Conservation (phyloP, 53 echinoderm and acorn worm species). For the Temnopleurus reevesii region DNA sequence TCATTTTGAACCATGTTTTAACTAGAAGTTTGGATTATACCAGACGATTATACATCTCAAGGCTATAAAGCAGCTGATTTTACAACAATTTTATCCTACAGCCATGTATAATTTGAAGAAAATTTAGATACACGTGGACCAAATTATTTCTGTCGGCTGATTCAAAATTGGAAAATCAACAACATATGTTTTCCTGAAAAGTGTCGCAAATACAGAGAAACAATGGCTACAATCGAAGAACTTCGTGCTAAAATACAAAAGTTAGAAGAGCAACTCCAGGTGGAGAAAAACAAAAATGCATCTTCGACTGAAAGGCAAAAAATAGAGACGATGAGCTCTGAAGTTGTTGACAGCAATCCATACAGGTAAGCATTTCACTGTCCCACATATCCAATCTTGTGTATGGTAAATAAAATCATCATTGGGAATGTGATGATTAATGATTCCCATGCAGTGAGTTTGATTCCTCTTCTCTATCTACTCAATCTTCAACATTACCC, state of each 20-base stretch:
- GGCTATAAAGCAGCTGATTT: too few relatives aligned
- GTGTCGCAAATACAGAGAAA: background rate
- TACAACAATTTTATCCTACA: too few relatives aligned
- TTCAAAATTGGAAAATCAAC: too few relatives aligned
- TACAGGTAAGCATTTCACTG: constrained; percentile 72
- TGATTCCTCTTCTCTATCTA: too few relatives aligned
- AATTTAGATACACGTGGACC: too few relatives aligned
- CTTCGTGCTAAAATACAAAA: constrained; percentile 73
- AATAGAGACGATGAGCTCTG: constrained; percentile 96
- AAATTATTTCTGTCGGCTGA: too few relatives aligned
- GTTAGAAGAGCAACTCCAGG: constrained; percentile 77
- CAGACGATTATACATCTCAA: too few relatives aligned
- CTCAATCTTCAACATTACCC: too few relatives aligned
- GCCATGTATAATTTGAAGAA: too few relatives aligned
- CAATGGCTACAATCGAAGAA: constrained; percentile 57
- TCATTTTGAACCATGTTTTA: background rate
- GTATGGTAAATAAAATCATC: background rate
- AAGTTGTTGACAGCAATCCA: constrained; percentile 99
- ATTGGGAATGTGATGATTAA: too few relatives aligned
- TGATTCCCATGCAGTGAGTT: too few relatives aligned
- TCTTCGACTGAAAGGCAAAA: constrained; percentile 62
- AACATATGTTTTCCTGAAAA: too few relatives aligned
- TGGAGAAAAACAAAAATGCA: constrained; percentile 54
- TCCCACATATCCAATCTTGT: constrained; percentile 6
- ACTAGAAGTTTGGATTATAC: background rate